Evolutionary conservation across 1,140 invertebrate genomes (phyloP).

Genomic region (Brachionus sp.): DNA sequence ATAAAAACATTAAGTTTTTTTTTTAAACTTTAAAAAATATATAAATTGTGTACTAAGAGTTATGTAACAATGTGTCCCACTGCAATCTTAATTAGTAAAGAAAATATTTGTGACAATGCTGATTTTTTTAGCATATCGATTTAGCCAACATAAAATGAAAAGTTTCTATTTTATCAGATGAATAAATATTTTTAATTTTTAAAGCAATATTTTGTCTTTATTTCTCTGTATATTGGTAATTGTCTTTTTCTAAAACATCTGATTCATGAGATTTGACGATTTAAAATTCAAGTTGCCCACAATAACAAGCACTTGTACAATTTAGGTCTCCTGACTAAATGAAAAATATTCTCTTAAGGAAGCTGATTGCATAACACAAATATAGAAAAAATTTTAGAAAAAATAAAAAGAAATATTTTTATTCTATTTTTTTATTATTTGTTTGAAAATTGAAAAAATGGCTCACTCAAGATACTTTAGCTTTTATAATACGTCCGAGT

Average conservation of each 20-base stretch:
- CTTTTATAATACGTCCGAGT: background rate
- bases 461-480: constrained; percentile 14
- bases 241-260: too few relatives aligned
- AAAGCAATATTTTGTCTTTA: too few relatives aligned
- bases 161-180: too few relatives aligned
- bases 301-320: background rate
- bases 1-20: background rate
- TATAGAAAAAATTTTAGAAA: background rate
- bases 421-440: background rate
- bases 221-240: too few relatives aligned
- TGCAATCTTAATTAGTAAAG: background rate
- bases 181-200: too few relatives aligned
- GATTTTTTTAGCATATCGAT: too few relatives aligned
- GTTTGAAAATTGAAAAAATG: background rate
- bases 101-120: too few relatives aligned
- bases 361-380: background rate
- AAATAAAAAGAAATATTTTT: background rate
- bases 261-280: too few relatives aligned
- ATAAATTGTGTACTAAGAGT: background rate
- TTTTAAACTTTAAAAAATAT: background rate
- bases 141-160: too few relatives aligned
- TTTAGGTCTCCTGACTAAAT: background rate
- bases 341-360: background rate
- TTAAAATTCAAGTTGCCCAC: background rate
- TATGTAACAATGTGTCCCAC: background rate